These are phyloP conservation scores for Berghia stephanieae DNA, from an alignment of 1,140 invertebrate genomes.

Conservation along the genomic window DNA sequence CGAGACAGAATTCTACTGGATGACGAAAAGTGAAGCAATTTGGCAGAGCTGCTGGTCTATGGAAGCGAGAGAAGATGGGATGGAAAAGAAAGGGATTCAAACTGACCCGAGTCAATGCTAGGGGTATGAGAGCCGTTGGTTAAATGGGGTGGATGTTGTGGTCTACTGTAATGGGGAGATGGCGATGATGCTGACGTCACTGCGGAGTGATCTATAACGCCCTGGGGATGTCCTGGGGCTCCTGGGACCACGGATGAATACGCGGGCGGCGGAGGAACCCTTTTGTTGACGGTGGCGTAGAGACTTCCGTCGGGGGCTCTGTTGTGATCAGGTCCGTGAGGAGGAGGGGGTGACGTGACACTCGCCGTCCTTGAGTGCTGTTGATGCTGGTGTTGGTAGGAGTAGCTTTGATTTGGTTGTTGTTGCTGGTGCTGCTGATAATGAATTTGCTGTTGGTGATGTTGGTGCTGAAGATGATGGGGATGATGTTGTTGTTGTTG, in stretches of 20 bases:
- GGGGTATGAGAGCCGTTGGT: slow-evolving; percentile 46
- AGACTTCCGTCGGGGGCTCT: slow-evolving; percentile 87
- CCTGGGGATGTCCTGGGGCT: slow-evolving; percentile 35
- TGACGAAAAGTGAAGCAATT: too few species aligned
- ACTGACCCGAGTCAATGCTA: slow-evolving; percentile 60
- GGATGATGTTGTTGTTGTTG: too few species aligned
- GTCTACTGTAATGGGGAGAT: not conserved
- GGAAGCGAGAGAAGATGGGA: not conserved
- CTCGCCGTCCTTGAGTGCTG: slow-evolving; percentile 39
- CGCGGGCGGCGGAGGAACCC: slow-evolving; percentile 23
- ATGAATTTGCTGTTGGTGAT: too few species aligned
- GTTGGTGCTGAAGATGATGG: too few species aligned
- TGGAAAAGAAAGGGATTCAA: slow-evolving; percentile 34
- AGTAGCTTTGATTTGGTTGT: too few species aligned
- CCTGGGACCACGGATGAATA: slow-evolving; percentile 39
- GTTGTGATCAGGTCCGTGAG: slow-evolving; percentile 59
- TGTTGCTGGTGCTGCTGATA: too few species aligned
- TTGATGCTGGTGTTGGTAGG: too few species aligned
- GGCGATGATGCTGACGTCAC: not conserved
- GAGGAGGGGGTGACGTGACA: slow-evolving; percentile 77
- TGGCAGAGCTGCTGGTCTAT: too few species aligned
- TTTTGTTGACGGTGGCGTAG: slow-evolving; percentile 75
- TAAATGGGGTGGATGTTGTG: slow-evolving; percentile 15
- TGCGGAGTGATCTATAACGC: not conserved
- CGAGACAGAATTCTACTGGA: too few species aligned